Conservation (phyloP, 2,113 vertebrate species). For the Paramisgurnus dabryanus region DNA sequence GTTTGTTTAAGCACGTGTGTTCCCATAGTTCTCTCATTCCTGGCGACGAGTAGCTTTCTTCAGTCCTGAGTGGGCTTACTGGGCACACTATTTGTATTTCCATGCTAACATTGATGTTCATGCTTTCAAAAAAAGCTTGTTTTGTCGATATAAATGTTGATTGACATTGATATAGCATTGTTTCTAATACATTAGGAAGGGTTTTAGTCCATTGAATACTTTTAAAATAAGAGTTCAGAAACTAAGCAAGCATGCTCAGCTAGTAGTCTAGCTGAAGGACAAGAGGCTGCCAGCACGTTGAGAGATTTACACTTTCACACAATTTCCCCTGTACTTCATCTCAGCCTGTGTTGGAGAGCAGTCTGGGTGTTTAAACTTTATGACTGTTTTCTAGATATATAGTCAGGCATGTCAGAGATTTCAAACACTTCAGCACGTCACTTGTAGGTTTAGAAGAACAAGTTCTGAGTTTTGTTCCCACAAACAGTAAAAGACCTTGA, state of each 20-base stretch:
- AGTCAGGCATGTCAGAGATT: conserved; percentile 39
- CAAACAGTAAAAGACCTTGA: conserved; percentile 26
- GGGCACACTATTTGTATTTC: too few species aligned
- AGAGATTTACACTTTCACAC: neutral
- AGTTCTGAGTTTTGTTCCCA: conserved; percentile 42
- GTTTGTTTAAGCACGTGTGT: conserved; percentile 56
- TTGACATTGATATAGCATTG: too few species aligned
- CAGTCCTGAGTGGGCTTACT: neutral
- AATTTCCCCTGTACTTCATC: neutral
- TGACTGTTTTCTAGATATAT: conserved; percentile 14
- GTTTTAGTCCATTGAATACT: too few species aligned
- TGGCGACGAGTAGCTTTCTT: conserved; percentile 19
- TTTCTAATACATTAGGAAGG: too few species aligned
- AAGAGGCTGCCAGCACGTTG: neutral
- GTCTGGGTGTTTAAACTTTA: conserved; percentile 40
- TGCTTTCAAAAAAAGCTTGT: too few species aligned
- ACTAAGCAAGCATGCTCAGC: too few species aligned
- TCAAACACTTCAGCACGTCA: conserved; percentile 24
- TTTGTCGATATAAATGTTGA: too few species aligned
- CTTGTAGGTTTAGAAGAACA: conserved; percentile 44
- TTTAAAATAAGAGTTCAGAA: too few species aligned
- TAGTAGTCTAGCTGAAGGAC: neutral
- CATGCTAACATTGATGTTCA: too few species aligned
- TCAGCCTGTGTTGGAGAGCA: neutral
- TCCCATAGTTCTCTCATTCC: conserved; percentile 50